phyloP scores from a whole-genome alignment of 2,888 invertebrate species.

The Himalopsyche anomala region DNA sequence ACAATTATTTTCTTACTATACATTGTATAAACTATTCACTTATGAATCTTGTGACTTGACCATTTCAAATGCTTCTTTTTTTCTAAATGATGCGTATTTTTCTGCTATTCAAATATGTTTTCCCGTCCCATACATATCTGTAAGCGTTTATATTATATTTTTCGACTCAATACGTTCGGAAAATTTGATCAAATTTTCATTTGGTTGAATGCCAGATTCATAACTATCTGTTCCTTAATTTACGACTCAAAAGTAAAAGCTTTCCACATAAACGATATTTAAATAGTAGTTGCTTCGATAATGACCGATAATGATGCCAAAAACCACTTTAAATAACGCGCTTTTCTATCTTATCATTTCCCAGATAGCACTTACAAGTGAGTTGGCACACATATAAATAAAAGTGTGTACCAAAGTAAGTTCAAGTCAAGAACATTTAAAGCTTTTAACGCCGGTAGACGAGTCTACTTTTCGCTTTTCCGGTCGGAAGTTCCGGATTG shows the following conservation, averaged over 20 bases:
- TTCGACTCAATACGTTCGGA: no score
- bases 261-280: neutral
- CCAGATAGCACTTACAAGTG: constrained; percentile 14
- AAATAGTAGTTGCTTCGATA: neutral
- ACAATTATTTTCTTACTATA: no score
- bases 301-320: constrained; percentile 28
- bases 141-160: no score
- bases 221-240: no score
- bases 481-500: constrained; percentile 43
- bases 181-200: no score
- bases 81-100: no score
- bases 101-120: no score
- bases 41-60: no score
- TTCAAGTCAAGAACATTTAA: constrained; percentile 42
- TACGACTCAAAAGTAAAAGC: neutral
- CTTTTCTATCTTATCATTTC: constrained; percentile 27
- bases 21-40: no score
- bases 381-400: constrained; percentile 38
- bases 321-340: constrained; percentile 8
- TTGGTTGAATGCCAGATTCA: no score
- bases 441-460: constrained; percentile 43
- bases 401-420: constrained; percentile 1
- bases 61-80: no score
- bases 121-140: no score
- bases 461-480: constrained; percentile 43